Base-by-base conservation (phyloP, 2,113 vertebrate genomes). In the Salvelinus fontinalis region DNA sequence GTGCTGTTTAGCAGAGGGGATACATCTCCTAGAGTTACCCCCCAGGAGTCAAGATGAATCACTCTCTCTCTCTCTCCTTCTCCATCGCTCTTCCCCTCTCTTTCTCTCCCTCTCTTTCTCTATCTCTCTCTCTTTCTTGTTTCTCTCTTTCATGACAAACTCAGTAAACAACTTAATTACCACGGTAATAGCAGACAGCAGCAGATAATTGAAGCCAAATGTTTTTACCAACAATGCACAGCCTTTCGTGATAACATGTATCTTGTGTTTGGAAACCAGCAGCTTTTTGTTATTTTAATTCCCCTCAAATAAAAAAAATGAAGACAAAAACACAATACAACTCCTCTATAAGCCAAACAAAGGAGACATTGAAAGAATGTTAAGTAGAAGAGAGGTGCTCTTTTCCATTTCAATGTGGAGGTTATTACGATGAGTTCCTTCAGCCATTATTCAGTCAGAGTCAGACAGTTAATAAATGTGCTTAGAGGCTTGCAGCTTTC, bases 161-260 rank as follows among this genome's bases (percentile, higher is more conserved):
- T 84, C 83, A 79, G 86, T 88, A 90, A 91, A 90, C 86, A 89
- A 89, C 84, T 87, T 89, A 84, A 88, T 88, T 88, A 87, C 81
- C 87, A 71, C 72, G 74, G 74, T 81, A 11, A 75, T 75, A 82
- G 75, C 51, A 54, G 75, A 76, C 77, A 87, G 77, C 75, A 80
- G 81, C 70, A 81, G 80, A 88, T 85, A 82, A 88, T 85, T 83
- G 72, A 86, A 85, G 79, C 79, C 79, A 85, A 54, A 86, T 34
- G 51, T 78, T 88, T 89, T 83, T 78, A 88, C 85, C 77, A 59
- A 81, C 1, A 18, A 18, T 54, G 76, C 81, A 78, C 87, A 75
- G 80, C 81, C 81, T 83, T 88, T 90, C 51, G 78, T 89, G 84
- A 89, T 88, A 87, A 85, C 85, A 67, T 75, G 82, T 78, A 77